Evolutionary conservation across 1,140 invertebrate genomes (phyloP).

Genomic region (Heliconius melpomene): DNA sequence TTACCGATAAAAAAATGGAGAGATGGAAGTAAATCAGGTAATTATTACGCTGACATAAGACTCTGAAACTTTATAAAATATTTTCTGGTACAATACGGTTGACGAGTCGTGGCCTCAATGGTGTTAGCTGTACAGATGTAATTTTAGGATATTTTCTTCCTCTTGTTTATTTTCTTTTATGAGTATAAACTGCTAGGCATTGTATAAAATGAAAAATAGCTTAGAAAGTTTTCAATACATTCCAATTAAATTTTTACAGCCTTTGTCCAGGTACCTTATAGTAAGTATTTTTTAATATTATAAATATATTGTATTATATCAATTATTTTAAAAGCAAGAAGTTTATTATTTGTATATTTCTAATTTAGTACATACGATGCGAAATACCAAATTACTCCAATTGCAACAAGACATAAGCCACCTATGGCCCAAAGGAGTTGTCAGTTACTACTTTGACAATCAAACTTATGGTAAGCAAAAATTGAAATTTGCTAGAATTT

Average conservation of each 20-base stretch:
- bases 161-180: too few relatives aligned
- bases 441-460: slow-evolving; percentile 52
- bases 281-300: slow-evolving; percentile 17
- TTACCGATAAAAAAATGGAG: not conserved
- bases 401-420: slow-evolving; percentile 31
- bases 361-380: slow-evolving; percentile 19
- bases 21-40: slow-evolving; percentile 31
- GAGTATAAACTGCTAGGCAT: too few relatives aligned
- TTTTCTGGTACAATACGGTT: too few relatives aligned
- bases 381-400: slow-evolving; percentile 18
- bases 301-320: not conserved
- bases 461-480: slow-evolving; percentile 51
- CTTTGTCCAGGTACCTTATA: slow-evolving; percentile 20
- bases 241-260: slow-evolving; percentile 25
- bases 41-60: not conserved
- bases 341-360: not conserved
- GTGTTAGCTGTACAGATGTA: too few relatives aligned
- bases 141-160: too few relatives aligned
- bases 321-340: too few relatives aligned
- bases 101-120: too few relatives aligned
- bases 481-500: not conserved
- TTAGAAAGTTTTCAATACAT: too few relatives aligned
- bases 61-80: not conserved
- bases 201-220: too few relatives aligned
- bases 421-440: slow-evolving; percentile 47